Conservation (phyloP, 2,888 invertebrate species). For the Mythimna albipuncta region DNA sequence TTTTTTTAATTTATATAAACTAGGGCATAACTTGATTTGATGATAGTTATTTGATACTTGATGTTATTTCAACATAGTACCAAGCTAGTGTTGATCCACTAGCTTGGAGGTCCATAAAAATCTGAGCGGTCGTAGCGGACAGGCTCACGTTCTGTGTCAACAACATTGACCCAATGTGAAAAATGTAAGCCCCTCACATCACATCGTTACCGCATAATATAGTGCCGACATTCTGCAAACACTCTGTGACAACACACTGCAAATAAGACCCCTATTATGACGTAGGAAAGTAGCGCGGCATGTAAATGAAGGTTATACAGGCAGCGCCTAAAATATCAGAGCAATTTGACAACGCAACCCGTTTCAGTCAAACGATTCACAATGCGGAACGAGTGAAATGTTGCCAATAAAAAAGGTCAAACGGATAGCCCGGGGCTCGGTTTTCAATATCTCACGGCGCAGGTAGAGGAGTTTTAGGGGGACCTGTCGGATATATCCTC, state of each 20-base stretch:
- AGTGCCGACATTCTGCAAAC: conserved; percentile 60
- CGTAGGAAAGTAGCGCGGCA: conserved; percentile 72
- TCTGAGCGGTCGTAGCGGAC: conserved; percentile 12
- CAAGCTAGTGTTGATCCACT: not conserved
- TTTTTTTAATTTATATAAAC: too few relatives aligned
- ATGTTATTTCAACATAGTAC: not conserved
- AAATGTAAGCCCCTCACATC: conserved; percentile 33
- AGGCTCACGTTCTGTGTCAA: conserved; percentile 25
- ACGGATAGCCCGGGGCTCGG: conserved; percentile 82
- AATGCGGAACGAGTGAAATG: conserved; percentile 88
- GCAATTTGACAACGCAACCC: conserved; percentile 86
- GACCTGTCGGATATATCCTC: conserved; percentile 81
- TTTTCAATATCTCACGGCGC: conserved; percentile 87
- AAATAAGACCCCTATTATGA: conserved; percentile 75
- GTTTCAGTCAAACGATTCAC: conserved; percentile 83
- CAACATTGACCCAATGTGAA: conserved; percentile 31
- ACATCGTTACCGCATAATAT: conserved; percentile 57
- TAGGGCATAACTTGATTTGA: too few relatives aligned
- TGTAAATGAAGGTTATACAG: conserved; percentile 80
- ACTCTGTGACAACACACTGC: conserved; percentile 63
- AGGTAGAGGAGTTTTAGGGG: conserved; percentile 74
- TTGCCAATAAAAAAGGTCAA: conserved; percentile 88
- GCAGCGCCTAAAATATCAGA: conserved; percentile 80
- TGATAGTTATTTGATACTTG: too few relatives aligned
- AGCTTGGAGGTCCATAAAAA: not conserved